Base-by-base conservation (phyloP, 2,888 invertebrate species). In the Gryllus longicercus region DNA sequence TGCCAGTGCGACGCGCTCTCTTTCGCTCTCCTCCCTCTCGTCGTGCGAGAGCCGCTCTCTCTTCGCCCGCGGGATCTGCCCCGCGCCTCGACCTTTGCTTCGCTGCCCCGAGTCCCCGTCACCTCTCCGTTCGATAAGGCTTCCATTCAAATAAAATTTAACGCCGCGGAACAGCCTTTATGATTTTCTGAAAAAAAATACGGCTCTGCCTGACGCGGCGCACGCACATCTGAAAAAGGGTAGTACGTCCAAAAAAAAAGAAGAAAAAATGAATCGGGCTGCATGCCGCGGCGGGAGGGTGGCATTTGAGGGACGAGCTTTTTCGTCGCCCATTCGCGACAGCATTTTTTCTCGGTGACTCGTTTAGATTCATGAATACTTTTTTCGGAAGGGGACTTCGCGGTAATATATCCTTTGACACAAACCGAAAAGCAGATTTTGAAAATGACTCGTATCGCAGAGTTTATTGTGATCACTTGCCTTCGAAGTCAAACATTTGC, bases 121-220 rank as follows among this genome's bases (percentile, higher is more conserved):
- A 63, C 63, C n/a, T 63, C 63, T 63, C 63, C 63, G 38, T 63
- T n/a, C 63, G 63, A n/a, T 18, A 63, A 63, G 63, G 14, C 63
- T n/a, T 63, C 63, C 63, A n/a, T 63, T 63, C 63, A n/a, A 63
- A 63, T 63, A 63, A 14, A 63, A 63, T 63, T 63, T 63, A 63
- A 38, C n/a, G 63, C n/a, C 63, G 14, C 14, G 14, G 63, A 63
- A 63, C n/a, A 38, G 14, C 63, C 63, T 63, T n/a, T 63, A n/a
- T n/a, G 63, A 18, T 63, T 63, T 63, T 63, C 63, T 63, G 63
- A 63, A 63, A 63, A 63, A 63, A 63, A 63, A n/a, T 63, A 63
- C n/a, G 63, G 14, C 63, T n/a, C 63, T 63, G 63, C 63, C 16
- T 63, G 63, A 63, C n/a, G 63, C 63, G 16, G 14, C n/a, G 63